Evolutionary conservation across 2,797 vertebrate genomes (phyloP).

Genomic region (Aselliscus stoliczkanus): DNA sequence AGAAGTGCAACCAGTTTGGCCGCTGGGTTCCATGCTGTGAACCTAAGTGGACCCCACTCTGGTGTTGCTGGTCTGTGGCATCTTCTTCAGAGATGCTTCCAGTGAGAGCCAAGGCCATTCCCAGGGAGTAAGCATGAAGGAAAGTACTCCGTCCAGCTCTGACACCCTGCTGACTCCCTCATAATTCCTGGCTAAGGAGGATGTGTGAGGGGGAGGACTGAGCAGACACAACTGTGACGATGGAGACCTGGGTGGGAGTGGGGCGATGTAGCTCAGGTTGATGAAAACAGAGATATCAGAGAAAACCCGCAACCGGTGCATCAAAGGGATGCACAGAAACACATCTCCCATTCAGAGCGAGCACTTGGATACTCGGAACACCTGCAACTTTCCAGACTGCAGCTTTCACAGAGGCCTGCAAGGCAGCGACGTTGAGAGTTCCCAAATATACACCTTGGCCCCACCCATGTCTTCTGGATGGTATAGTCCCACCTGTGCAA

Average conservation of each 20-base stretch:
- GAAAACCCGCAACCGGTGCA: background rate
- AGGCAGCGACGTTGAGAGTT: background rate
- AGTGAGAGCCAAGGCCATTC: background rate
- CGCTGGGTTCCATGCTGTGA: background rate
- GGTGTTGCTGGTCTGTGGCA: background rate
- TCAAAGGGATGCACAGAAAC: background rate
- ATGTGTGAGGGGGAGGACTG: background rate
- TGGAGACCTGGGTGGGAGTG: too few relatives aligned
- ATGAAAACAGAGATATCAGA: background rate
- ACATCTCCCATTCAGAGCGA: background rate
- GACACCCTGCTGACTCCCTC: background rate
- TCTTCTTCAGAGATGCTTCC: background rate
- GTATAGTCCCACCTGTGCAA: background rate
- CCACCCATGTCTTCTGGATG: background rate
- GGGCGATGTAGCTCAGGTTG: background rate
- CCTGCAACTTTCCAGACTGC: background rate
- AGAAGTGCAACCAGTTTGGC: background rate
- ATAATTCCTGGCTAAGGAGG: background rate
- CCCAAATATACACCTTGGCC: background rate
- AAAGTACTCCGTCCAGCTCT: background rate
- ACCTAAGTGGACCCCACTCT: background rate
- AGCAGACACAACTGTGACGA: background rate
- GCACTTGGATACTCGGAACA: fast-evolving
- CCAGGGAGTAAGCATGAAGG: background rate
- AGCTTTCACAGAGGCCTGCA: background rate